Percentiles rank a stretch among this genome's conserved stretches.
These are phyloP conservation scores for Amphiura filiformis DNA, from an alignment of 35 echinoderm and acorn worm species.

Conservation along the genomic window DNA sequence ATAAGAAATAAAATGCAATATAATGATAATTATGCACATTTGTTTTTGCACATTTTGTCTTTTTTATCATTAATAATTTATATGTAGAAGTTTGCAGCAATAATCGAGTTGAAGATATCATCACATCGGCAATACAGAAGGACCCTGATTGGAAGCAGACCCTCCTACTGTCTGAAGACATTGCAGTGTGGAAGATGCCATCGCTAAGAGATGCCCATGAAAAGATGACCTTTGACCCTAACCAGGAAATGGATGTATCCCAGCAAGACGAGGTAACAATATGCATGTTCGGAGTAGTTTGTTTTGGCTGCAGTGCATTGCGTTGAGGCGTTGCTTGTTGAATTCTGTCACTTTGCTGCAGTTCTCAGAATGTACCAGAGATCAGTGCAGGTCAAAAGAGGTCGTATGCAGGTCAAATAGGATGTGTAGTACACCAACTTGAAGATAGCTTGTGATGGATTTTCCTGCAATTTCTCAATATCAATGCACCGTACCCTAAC, in stretches of 20 bases:
- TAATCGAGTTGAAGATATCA: neutral
- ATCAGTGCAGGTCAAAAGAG: no score
- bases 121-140: neutral
- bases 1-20: no score
- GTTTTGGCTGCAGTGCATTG: no score
- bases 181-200: constrained; percentile 61
- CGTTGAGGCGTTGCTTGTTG: no score
- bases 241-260: constrained; percentile 43
- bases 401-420: no score
- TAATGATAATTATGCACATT: neutral
- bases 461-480: no score
- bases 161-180: constrained; percentile 64
- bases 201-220: constrained; percentile 55
- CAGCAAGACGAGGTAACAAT: constrained; percentile 56
- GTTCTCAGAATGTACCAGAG: no score
- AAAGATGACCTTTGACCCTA: constrained; percentile 39
- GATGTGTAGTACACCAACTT: no score
- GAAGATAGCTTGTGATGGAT: no score
- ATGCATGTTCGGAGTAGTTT: no score
- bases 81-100: neutral
- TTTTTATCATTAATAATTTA: neutral
- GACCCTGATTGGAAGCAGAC: constrained; percentile 47
- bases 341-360: no score
- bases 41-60: neutral
- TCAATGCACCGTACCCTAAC: no score